Evolutionary conservation across 2,888 invertebrate genomes (phyloP).

Genomic region (Parnassius mnemosyne): DNA sequence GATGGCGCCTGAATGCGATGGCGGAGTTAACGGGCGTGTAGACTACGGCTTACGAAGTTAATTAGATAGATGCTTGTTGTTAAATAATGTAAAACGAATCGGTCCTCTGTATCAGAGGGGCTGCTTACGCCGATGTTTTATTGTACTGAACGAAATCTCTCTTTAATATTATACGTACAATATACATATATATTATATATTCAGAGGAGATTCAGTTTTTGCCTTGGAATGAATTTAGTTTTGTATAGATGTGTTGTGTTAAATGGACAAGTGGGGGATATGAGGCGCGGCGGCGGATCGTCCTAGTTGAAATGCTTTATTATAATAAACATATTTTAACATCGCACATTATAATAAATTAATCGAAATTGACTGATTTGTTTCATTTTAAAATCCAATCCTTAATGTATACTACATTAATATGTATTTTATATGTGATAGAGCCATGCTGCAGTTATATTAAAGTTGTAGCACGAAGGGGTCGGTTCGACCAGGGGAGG

Average conservation of each 20-base stretch:
- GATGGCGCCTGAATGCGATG: constrained; percentile 2
- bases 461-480: too few relatives aligned
- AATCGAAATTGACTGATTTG: constrained; percentile 66
- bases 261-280: constrained; percentile 53
- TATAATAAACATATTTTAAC: constrained; percentile 78
- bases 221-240: constrained; percentile 56
- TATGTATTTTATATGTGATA: too few relatives aligned
- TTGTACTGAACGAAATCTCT: constrained; percentile 60
- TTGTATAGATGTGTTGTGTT: constrained; percentile 56
- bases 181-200: constrained; percentile 33
- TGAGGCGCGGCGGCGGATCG: constrained; percentile 47
- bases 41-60: constrained; percentile 39
- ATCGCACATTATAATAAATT: constrained; percentile 81
- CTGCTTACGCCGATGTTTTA: constrained; percentile 57
- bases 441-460: too few relatives aligned
- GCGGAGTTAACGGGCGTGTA: constrained; percentile 9
- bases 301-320: constrained; percentile 74
- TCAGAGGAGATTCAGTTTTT: constrained; percentile 46
- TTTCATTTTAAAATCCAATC: constrained; percentile 36
- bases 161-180: constrained; percentile 42
- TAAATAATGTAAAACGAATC: constrained; percentile 56
- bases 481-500: too few relatives aligned
- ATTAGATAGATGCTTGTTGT: constrained; percentile 72
- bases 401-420: too few relatives aligned
- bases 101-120: constrained; percentile 75